Conservation (phyloP, 92 coral and sea anemone genomes). For the Blastomussa wellsi region DNA sequence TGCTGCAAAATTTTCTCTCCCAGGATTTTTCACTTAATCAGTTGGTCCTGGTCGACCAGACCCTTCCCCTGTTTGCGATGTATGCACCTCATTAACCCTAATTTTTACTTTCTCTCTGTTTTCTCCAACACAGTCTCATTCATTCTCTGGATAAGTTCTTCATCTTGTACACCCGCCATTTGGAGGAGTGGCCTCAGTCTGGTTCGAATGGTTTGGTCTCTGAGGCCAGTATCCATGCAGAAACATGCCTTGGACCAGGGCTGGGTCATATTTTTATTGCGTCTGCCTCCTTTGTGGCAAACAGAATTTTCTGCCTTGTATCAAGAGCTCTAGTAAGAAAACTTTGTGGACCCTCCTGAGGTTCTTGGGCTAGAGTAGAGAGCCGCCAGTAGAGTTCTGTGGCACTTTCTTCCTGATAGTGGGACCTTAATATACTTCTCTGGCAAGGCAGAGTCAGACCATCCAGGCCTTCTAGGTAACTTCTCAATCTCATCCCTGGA, state of each 20-base stretch:
- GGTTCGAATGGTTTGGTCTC: constrained; percentile 39
- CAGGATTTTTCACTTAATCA: not conserved
- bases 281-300: not conserved
- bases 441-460: constrained; percentile 17
- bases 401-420: constrained; percentile 48
- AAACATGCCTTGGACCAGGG: constrained; percentile 49
- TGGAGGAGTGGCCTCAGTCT: constrained; percentile 53
- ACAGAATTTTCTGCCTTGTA: not conserved
- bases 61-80: constrained; percentile 40
- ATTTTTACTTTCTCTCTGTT: constrained; percentile 37
- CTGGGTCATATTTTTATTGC: constrained; percentile 38
- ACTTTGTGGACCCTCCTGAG: constrained; percentile 48
- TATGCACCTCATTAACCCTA: constrained; percentile 27
- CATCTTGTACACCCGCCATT: constrained; percentile 37
- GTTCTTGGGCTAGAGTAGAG: constrained; percentile 40
- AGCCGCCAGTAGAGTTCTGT: constrained; percentile 45
- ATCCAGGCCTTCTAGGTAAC: constrained; percentile 43
- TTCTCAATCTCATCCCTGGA: constrained; percentile 45
- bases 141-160: constrained; percentile 28
- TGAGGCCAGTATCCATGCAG: constrained; percentile 57
- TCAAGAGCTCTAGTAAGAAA: constrained; percentile 56
- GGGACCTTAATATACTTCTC: constrained; percentile 47
- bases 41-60: not conserved
- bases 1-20: constrained; percentile 16
- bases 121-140: constrained; percentile 60